Conservation (phyloP, 2,888 invertebrate species). For the Hypsopygia costalis region DNA sequence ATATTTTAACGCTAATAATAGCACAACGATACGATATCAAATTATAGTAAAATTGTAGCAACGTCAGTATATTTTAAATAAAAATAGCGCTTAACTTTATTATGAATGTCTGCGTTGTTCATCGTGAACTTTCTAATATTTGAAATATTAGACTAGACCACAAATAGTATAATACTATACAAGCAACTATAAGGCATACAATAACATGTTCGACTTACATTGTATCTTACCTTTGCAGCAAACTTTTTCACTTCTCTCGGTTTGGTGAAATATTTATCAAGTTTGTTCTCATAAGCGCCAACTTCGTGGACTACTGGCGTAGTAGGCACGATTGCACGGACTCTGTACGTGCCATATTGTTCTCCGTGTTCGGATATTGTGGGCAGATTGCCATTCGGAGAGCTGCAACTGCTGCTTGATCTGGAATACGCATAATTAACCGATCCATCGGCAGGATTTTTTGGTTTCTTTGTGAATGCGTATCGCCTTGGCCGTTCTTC, state of each 20-base stretch:
- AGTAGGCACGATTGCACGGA: conserved; percentile 43
- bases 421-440: conserved; percentile 67
- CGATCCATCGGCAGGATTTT: conserved; percentile 67
- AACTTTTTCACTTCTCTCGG: conserved; percentile 58
- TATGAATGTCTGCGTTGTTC: no score
- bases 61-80: no score
- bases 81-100: no score
- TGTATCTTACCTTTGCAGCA: conserved; percentile 57
- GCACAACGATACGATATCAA: no score
- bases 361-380: conserved; percentile 70
- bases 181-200: no score
- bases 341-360: conserved; percentile 59
- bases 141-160: no score
- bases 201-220: conserved; percentile 34
- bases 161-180: no score
- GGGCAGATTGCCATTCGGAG: conserved; percentile 65
- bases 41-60: no score
- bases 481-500: conserved; percentile 59
- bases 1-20: no score
- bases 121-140: no score
- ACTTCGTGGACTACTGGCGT: conserved; percentile 34
- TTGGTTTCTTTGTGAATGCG: conserved; percentile 64
- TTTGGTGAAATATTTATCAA: conserved; percentile 67
- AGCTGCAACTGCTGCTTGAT: conserved; percentile 69
- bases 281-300: conserved; percentile 55